phyloP scores from a whole-genome alignment of 2,113 vertebrate species.

The Carlito syrichta region DNA sequence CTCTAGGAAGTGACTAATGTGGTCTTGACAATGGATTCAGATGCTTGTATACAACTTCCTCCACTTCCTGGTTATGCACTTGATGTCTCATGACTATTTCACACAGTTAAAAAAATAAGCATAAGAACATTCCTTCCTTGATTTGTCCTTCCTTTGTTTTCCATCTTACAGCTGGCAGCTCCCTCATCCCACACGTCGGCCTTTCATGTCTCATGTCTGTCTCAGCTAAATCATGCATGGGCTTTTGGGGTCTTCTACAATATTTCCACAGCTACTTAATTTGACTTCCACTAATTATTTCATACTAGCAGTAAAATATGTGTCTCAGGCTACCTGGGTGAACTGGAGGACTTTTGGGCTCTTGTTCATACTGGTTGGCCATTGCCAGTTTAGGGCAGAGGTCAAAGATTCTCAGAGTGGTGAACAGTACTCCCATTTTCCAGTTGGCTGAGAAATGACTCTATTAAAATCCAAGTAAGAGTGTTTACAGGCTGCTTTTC shows the following conservation, averaged over 20 bases:
- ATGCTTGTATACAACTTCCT: conserved; percentile 31
- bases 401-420: neutral
- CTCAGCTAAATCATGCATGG: neutral
- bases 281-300: neutral
- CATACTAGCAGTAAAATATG: neutral
- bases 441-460: neutral
- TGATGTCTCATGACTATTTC: conserved; percentile 9
- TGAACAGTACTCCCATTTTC: neutral
- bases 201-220: neutral
- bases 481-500: neutral
- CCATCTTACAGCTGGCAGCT: neutral
- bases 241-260: neutral
- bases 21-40: conserved; percentile 45
- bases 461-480: neutral
- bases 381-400: neutral
- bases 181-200: neutral
- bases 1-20: conserved; percentile 60
- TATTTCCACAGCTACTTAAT: neutral
- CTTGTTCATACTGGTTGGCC: neutral
- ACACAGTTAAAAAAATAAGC: conserved; percentile 41
- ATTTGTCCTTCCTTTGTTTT: conserved; percentile 59
- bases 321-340: neutral
- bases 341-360: neutral
- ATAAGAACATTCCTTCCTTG: conserved; percentile 43
- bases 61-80: conserved; percentile 55